Conservation (phyloP, 2,797 vertebrate species). For the Brachyalestes nurse region DNA sequence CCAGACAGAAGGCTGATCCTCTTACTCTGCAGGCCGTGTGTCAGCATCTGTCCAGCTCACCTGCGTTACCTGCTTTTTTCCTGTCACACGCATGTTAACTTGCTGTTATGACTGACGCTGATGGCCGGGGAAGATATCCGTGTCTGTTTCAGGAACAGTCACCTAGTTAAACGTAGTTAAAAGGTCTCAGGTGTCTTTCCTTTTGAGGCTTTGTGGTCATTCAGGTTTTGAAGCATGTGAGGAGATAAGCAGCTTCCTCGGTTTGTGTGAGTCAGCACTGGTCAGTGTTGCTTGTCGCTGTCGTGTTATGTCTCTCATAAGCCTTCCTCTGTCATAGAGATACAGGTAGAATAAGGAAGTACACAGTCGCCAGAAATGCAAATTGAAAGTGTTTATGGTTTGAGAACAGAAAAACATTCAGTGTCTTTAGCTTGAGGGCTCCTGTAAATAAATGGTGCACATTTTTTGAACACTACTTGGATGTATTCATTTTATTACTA, state of each 20-base stretch:
- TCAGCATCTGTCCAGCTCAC: slow-evolving; percentile 6
- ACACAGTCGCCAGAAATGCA: not conserved
- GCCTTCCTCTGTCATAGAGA: not conserved
- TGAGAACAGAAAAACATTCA: not conserved
- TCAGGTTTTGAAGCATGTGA: slow-evolving; percentile 32
- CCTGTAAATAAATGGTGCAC: not conserved
- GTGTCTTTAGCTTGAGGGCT: not conserved
- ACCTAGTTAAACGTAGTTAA: not conserved
- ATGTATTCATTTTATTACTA: no score
- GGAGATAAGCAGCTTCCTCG: slow-evolving; percentile 37
- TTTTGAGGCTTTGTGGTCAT: slow-evolving; percentile 13
- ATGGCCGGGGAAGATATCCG: not conserved
- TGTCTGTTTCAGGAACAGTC: slow-evolving; percentile 6
- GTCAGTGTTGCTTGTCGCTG: slow-evolving; percentile 15
- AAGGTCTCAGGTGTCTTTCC: slow-evolving; percentile 4
- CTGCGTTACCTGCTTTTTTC: slow-evolving; percentile 18
- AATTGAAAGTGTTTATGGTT: not conserved
- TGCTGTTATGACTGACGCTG: not conserved
- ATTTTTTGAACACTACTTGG: no score
- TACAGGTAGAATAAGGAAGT: not conserved
- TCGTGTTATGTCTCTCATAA: slow-evolving; percentile 1
- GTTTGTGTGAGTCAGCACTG: slow-evolving; percentile 33
- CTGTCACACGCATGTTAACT: not conserved
- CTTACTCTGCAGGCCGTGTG: slow-evolving; percentile 17
- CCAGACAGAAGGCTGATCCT: not conserved